phyloP scores from a whole-genome alignment of 2,797 vertebrate genomes.

The Gouania willdenowi region DNA sequence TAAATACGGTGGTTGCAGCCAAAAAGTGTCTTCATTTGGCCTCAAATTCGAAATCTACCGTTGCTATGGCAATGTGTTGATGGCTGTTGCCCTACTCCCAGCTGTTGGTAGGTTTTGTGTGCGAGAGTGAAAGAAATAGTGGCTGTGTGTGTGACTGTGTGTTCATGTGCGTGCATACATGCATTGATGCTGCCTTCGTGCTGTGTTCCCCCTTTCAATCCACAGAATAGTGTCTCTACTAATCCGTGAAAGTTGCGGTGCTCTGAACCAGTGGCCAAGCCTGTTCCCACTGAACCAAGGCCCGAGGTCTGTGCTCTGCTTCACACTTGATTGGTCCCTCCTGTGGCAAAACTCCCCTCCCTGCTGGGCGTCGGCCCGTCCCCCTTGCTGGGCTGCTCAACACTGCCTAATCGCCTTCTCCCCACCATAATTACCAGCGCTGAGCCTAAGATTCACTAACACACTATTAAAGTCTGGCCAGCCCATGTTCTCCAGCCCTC shows the following conservation, averaged over 20 bases:
- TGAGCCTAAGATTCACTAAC: constrained; percentile 69
- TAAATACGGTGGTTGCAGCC: constrained; percentile 73
- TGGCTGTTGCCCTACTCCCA: constrained; percentile 89
- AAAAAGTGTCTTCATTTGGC: constrained; percentile 92
- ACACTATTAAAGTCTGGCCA: constrained; percentile 63
- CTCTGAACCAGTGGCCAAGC: constrained; percentile 95
- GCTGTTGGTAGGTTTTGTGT: constrained; percentile 91
- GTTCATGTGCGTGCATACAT: constrained; percentile 70
- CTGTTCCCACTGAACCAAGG: constrained; percentile 94
- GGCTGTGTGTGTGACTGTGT: constrained; percentile 48
- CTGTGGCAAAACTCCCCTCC: constrained; percentile 84
- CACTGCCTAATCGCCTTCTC: constrained; percentile 88
- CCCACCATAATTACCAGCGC: constrained; percentile 86
- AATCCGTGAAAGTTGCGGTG: constrained; percentile 98
- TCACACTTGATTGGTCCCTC: constrained; percentile 97
- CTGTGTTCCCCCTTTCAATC: constrained; percentile 94
- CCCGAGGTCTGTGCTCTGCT: constrained; percentile 91
- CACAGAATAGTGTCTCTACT: constrained; percentile 98
- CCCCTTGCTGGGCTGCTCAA: constrained; percentile 86
- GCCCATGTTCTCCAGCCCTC: constrained; percentile 51
- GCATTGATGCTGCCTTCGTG: constrained; percentile 97
- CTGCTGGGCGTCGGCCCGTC: constrained; percentile 87
- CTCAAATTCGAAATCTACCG: constrained; percentile 91
- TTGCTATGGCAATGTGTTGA: constrained; percentile 95
- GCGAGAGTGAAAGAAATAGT: constrained; percentile 34